Base-by-base conservation (phyloP, 2,888 invertebrate species). In the Eledona agricola region DNA sequence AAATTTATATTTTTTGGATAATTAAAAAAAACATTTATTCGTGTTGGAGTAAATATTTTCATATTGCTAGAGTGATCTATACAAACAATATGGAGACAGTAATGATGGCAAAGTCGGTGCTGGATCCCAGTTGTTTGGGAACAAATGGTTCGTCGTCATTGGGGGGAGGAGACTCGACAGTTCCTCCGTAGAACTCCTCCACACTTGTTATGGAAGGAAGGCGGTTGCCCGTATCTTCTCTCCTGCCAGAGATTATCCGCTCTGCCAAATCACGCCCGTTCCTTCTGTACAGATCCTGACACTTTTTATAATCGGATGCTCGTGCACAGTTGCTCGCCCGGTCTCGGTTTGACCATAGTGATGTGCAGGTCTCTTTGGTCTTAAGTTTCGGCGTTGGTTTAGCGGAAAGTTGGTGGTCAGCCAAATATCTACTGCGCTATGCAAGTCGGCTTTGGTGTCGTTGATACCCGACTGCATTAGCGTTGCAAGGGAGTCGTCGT, bases 201-300 rank as follows among this genome's bases (percentile, higher is more conserved):
- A 43, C 32, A 3, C 3, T 9, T 3, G 1, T n/a, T 20, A 51
- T 12, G 9, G 15, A 3, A 4, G 26, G 43, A 4, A 1, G 1
- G 5, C 4, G n/a, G 1, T 5, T 26, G 4, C 12, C 37, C 1
- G 3, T 4, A 1, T 5, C 38, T 2, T 5, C 12, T 7, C 5
- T 7, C 1, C 7, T 2, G 9, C 50, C 50, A 3, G 19, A 4
- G 2, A 50, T 7, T n/a, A 42, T 16, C 1, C n/a, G 3, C 11
- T 31, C 50, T 0, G 50, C 38, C 11, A 50, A 10, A 10, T 17
- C 16, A 4, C 26, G 5, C n/a, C 25, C 17, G 10, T 29, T 23
- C 19, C 12, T 40, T n/a, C 3, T 6, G 15, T 23, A 50, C 9
- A 50, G 4, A 28, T 51, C 51, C 10, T 43, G 35, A 5, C 4